These are phyloP conservation scores for Ivindomyrus marchei DNA, from an alignment of 2,113 vertebrate genomes.

Conservation along the genomic window DNA sequence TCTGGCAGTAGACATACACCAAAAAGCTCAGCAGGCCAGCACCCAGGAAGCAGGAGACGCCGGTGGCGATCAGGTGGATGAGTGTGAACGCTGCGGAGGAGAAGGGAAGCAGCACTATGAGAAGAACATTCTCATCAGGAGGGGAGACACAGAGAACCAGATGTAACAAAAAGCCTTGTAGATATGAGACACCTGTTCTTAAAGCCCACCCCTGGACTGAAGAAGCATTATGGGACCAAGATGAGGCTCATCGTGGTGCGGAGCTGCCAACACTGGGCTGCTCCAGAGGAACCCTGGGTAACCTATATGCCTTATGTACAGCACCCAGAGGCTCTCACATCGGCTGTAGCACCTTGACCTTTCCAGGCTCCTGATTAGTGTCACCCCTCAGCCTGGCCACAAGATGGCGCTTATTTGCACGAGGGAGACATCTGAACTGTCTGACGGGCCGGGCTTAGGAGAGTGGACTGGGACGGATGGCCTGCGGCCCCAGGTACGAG, in stretches of 20 bases:
- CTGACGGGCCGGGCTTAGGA: neutral
- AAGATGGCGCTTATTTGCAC: neutral
- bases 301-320: too few relatives aligned
- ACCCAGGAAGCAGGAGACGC: constrained; percentile 89
- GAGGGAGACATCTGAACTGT: neutral
- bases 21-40: constrained; percentile 90
- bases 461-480: neutral
- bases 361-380: neutral
- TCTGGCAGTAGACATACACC: constrained; percentile 88
- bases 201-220: neutral
- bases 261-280: neutral
- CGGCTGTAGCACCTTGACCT: neutral
- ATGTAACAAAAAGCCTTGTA: neutral
- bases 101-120: neutral
- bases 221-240: neutral
- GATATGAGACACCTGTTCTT: neutral
- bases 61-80: constrained; percentile 90
- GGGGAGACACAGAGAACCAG: neutral
- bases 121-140: neutral
- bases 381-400: neutral
- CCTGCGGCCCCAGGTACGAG: neutral
- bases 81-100: constrained; percentile 75
- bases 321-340: neutral
- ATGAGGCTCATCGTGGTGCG: neutral
- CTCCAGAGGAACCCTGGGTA: neutral